These are phyloP conservation scores for Setipinna tenuifilis DNA, from an alignment of 2,797 vertebrate genomes.

Conservation along the genomic window DNA sequence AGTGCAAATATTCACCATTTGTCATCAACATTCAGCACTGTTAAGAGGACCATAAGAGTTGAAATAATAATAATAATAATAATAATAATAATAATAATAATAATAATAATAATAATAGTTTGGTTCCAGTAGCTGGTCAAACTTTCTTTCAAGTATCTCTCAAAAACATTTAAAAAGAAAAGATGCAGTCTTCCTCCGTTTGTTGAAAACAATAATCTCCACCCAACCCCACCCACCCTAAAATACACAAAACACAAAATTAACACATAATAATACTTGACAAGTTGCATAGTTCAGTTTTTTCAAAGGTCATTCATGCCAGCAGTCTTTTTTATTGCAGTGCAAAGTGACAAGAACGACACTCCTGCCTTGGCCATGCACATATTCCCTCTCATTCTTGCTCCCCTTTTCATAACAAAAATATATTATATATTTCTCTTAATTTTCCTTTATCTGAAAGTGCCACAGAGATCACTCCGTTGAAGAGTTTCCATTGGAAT, in stretches of 20 bases:
- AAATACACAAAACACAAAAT: constrained; percentile 47
- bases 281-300: constrained; percentile 88
- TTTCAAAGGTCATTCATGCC: constrained; percentile 81
- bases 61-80: constrained; percentile 51
- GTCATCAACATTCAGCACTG: constrained; percentile 75
- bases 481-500: constrained; percentile 48
- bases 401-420: constrained; percentile 65
- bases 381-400: constrained; percentile 68
- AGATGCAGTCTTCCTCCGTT: constrained; percentile 70
- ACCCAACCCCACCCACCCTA: constrained; percentile 2
- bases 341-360: constrained; percentile 64
- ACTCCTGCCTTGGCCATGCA: constrained; percentile 53
- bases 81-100: constrained; percentile 49
- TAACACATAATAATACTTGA: constrained; percentile 70
- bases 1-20: constrained; percentile 82
- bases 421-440: constrained; percentile 66
- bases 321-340: constrained; percentile 78
- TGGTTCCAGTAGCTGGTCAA: constrained; percentile 89
- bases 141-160: constrained; percentile 93
- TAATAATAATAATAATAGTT: constrained; percentile 67
- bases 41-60: constrained; percentile 53
- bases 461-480: constrained; percentile 60
- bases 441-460: constrained; percentile 66
- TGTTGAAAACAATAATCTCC: constrained; percentile 54
- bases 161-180: constrained; percentile 75